A percentile compares a stretch with the other conserved stretches of the same genome.
These are phyloP conservation scores for Varroa destructor DNA, from an alignment of 1,140 invertebrate species.

Conservation along the genomic window DNA sequence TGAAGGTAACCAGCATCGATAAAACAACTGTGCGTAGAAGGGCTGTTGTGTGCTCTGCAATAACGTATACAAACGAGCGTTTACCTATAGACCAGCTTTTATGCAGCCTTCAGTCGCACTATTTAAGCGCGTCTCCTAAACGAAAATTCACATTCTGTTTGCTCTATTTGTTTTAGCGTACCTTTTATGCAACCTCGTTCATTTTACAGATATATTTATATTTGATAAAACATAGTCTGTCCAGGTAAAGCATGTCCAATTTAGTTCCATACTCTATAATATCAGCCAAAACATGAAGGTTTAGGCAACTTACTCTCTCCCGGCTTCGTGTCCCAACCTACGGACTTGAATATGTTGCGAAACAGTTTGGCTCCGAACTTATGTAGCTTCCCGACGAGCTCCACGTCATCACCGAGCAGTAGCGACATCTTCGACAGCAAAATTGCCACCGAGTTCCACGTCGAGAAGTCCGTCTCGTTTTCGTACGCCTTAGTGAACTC, in stretches of 20 bases:
- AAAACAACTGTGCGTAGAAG: conserved; percentile 1
- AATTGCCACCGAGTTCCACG: conserved; percentile 7
- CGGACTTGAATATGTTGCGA: neutral
- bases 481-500: conserved; percentile 4
- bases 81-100: neutral
- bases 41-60: conserved; percentile 8
- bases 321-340: conserved; percentile 8
- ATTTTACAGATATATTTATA: no score
- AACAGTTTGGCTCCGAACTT: neutral
- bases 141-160: neutral
- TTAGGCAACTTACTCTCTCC: neutral
- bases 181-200: no score
- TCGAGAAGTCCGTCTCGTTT: conserved; percentile 11
- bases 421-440: neutral
- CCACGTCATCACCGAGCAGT: neutral
- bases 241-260: no score
- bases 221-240: no score
- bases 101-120: no score
- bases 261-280: no score
- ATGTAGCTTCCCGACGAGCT: conserved; percentile 1
- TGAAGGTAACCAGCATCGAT: neutral
- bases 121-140: neutral
- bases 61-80: neutral
- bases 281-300: neutral
- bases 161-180: neutral